Conservation (phyloP, 2,113 vertebrate species). For the Genyomyrus donnyi region DNA sequence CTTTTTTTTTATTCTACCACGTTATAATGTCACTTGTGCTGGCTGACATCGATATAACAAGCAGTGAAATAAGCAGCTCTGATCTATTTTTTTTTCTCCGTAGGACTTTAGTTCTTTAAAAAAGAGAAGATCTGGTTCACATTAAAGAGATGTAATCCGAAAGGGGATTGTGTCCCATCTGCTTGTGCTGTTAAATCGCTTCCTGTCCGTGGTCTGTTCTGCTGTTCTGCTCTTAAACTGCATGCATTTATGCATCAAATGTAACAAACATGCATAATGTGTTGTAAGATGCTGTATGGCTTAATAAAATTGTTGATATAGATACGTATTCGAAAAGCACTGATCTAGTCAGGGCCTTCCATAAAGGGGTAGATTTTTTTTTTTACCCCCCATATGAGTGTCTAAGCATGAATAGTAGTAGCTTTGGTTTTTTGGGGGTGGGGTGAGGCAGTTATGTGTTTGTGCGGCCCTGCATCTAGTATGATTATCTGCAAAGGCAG, state of each 20-base stretch:
- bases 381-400: background rate
- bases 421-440: background rate
- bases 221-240: background rate
- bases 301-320: background rate
- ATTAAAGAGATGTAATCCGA: background rate
- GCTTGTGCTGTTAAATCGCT: background rate
- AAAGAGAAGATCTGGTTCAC: background rate
- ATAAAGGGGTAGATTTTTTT: background rate
- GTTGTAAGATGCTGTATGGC: background rate
- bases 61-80: background rate
- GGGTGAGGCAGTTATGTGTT: background rate
- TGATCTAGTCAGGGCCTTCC: background rate
- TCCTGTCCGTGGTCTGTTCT: background rate
- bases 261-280: background rate
- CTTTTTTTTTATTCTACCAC: background rate
- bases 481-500: background rate
- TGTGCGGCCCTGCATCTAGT: background rate
- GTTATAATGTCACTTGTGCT: background rate
- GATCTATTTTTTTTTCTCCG: background rate
- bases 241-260: background rate
- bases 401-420: background rate
- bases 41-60: background rate
- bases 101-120: background rate
- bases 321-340: background rate
- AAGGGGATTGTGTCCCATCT: background rate